These are phyloP conservation scores for Otocyon megalotis DNA, from an alignment of 2,113 vertebrate species.

Conservation along the genomic window DNA sequence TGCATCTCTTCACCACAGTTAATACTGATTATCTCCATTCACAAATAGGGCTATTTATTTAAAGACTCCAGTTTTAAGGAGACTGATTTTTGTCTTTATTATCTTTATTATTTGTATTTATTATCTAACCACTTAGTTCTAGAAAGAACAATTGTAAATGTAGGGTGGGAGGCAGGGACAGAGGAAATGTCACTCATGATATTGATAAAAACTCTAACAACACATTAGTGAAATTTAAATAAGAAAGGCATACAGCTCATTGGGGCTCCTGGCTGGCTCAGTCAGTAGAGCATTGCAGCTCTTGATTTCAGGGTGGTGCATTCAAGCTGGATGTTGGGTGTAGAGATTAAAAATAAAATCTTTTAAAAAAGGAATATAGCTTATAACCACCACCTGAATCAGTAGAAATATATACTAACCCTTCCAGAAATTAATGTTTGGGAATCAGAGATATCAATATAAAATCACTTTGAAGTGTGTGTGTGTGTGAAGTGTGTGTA, in stretches of 20 bases:
- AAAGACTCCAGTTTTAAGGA: not conserved
- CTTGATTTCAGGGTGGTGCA: not conserved
- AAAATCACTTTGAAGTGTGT: not conserved
- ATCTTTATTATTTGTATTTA: not conserved
- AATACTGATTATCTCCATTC: not conserved
- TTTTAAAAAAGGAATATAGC: not conserved
- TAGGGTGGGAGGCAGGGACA: not conserved
- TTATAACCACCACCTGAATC: not conserved
- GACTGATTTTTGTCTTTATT: not conserved
- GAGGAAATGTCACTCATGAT: not conserved
- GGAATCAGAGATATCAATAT: not conserved
- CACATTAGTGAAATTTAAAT: not conserved
- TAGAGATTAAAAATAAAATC: not conserved
- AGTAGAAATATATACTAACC: not conserved
- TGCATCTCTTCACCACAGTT: not conserved
- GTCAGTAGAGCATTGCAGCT: not conserved
- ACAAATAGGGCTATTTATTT: not conserved
- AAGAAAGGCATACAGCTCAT: not conserved
- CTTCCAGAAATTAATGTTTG: not conserved
- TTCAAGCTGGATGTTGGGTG: not conserved
- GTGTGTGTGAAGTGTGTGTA: too few species aligned
- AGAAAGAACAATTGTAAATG: slow-evolving; percentile 9
- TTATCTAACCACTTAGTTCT: not conserved
- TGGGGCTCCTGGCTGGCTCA: not conserved
- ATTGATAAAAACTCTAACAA: not conserved